A percentile compares a stretch with the other conserved stretches of the same genome.
Evolutionary conservation across 2,797 vertebrate genomes (phyloP).

Genomic region (Choloepus didactylus): DNA sequence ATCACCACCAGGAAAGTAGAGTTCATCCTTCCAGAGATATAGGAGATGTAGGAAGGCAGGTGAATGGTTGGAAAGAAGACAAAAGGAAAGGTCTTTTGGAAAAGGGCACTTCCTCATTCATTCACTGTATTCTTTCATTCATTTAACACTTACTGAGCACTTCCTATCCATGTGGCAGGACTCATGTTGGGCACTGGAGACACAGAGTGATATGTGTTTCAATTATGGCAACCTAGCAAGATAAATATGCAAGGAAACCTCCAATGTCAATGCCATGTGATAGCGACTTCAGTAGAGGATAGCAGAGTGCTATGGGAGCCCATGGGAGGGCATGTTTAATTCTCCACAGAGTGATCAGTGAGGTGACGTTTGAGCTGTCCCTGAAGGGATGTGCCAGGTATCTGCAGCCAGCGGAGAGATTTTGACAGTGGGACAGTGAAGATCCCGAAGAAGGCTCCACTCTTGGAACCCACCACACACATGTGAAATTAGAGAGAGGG

Average conservation of each 20-base stretch:
- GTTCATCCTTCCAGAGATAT: not conserved
- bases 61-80: not conserved
- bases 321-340: not conserved
- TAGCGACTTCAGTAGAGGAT: not conserved
- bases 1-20: not conserved
- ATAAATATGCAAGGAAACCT: not conserved
- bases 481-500: not conserved
- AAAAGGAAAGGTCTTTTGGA: not conserved
- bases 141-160: not conserved
- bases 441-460: not conserved
- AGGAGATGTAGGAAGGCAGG: not conserved
- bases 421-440: not conserved
- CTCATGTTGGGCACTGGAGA: not conserved
- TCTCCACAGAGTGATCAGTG: not conserved
- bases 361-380: not conserved
- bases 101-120: not conserved
- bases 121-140: not conserved
- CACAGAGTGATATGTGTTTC: not conserved
- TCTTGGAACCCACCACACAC: not conserved
- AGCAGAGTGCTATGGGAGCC: too few species aligned
- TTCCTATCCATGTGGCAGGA: not conserved
- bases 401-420: not conserved
- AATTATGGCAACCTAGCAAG: not conserved
- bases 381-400: not conserved
- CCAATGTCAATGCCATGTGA: accelerated